phyloP scores from a whole-genome alignment of 2,888 invertebrate genomes.

The Mimachlamys varia region DNA sequence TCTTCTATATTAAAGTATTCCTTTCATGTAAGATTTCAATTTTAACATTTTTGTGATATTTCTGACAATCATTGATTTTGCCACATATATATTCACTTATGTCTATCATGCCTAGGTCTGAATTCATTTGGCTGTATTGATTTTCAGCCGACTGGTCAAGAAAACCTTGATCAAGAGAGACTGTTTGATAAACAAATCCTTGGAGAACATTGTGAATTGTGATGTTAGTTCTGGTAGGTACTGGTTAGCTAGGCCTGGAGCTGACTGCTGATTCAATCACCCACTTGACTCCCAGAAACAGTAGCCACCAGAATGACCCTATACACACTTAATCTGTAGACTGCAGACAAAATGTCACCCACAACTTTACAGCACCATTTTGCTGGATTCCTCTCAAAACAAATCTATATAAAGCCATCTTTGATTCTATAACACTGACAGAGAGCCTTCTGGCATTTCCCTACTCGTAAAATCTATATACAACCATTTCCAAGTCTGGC shows the following conservation, averaged over 20 bases:
- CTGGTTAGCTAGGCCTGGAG: background rate
- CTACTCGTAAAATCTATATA: background rate
- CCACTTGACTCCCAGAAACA: background rate
- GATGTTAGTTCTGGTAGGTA: background rate
- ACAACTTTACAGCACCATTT: background rate
- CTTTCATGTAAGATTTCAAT: too few relatives aligned
- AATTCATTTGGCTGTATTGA: background rate
- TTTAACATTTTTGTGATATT: too few relatives aligned
- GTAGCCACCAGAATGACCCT: background rate
- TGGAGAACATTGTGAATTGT: background rate
- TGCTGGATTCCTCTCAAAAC: background rate
- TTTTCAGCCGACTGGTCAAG: background rate
- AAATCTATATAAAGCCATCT: background rate
- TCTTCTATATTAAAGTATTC: too few relatives aligned
- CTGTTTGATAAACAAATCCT: constrained; percentile 19
- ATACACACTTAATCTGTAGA: background rate
- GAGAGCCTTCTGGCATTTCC: background rate
- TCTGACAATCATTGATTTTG: too few relatives aligned
- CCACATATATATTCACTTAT: too few relatives aligned
- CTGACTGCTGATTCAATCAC: background rate
- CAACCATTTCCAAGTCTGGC: background rate
- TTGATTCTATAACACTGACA: constrained; percentile 12
- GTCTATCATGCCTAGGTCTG: background rate
- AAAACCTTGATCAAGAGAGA: constrained; percentile 5
- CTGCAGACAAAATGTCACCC: background rate